Percentiles rank a stretch among this genome's conserved stretches.
These are phyloP conservation scores for Lasioglossum oenotherae DNA, from an alignment of 2,888 invertebrate species.

Conservation along the genomic window DNA sequence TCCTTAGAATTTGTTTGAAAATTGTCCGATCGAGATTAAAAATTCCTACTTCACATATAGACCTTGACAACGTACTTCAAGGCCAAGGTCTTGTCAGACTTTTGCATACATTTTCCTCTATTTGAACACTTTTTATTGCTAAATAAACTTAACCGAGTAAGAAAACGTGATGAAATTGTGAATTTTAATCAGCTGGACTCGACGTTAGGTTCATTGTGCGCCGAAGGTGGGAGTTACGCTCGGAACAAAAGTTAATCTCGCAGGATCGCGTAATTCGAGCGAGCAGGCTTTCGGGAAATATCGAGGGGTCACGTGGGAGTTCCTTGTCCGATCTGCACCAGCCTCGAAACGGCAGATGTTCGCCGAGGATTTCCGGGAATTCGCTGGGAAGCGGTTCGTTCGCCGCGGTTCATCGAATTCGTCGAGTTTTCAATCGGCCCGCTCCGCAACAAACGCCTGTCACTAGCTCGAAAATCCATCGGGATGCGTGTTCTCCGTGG, in stretches of 20 bases:
- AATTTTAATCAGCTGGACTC: no score
- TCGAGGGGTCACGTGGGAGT: neutral
- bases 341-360: constrained; percentile 5
- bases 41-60: no score
- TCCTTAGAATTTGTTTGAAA: no score
- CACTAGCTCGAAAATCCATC: neutral
- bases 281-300: constrained; percentile 27
- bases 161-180: no score
- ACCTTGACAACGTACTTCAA: no score
- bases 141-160: no score
- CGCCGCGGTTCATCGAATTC: neutral
- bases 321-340: neutral
- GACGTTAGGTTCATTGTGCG: no score
- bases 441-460: neutral
- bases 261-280: constrained; percentile 23
- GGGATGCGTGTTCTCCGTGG: constrained; percentile 6
- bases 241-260: constrained; percentile 30
- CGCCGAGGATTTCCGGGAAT: constrained; percentile 10
- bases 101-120: no score
- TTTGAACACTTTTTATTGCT: no score
- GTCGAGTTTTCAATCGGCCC: neutral
- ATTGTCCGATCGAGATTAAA: no score
- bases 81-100: no score
- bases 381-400: neutral
- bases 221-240: neutral